A percentile compares a stretch with the other conserved stretches of the same genome.
These are phyloP conservation scores for Ypsolopha sequella DNA, from an alignment of 2,888 invertebrate genomes.

Conservation along the genomic window DNA sequence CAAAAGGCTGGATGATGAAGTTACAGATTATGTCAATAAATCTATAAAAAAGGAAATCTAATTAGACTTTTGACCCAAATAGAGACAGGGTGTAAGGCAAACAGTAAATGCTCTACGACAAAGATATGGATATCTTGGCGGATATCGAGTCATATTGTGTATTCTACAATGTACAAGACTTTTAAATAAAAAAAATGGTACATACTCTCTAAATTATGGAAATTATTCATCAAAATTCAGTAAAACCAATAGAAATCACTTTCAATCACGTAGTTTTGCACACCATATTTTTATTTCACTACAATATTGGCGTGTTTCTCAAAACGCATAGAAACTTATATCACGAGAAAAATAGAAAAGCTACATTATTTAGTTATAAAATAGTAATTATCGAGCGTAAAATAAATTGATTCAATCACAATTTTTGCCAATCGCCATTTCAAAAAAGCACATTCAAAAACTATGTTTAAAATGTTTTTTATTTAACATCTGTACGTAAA, in stretches of 20 bases:
- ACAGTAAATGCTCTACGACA: not conserved
- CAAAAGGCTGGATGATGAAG: not conserved
- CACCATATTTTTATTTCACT: slow-evolving; percentile 26
- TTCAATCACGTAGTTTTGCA: slow-evolving; percentile 33
- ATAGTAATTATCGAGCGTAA: slow-evolving; percentile 30
- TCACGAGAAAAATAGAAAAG: slow-evolving; percentile 22
- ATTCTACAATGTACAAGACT: not conserved
- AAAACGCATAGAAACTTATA: slow-evolving; percentile 22
- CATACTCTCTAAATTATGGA: not conserved
- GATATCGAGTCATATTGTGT: not conserved
- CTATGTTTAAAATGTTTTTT: not conserved
- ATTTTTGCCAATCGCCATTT: slow-evolving; percentile 52
- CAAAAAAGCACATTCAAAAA: slow-evolving; percentile 37
- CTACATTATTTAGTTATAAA: slow-evolving; percentile 35
- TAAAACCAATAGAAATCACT: slow-evolving; percentile 33
- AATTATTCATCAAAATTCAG: not conserved
- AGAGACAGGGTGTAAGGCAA: not conserved
- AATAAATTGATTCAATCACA: slow-evolving; percentile 45
- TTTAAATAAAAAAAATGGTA: not conserved
- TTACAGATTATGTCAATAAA: not conserved
- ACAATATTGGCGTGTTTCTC: slow-evolving; percentile 19
- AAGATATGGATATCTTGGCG: not conserved
- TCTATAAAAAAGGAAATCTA: not conserved
- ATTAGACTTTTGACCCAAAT: slow-evolving; percentile 2
- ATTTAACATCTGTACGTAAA: not conserved